A percentile compares a stretch with the other conserved stretches of the same genome.
Evolutionary conservation across 2,113 vertebrate species (phyloP).

Genomic region (Istiophorus platypterus): DNA sequence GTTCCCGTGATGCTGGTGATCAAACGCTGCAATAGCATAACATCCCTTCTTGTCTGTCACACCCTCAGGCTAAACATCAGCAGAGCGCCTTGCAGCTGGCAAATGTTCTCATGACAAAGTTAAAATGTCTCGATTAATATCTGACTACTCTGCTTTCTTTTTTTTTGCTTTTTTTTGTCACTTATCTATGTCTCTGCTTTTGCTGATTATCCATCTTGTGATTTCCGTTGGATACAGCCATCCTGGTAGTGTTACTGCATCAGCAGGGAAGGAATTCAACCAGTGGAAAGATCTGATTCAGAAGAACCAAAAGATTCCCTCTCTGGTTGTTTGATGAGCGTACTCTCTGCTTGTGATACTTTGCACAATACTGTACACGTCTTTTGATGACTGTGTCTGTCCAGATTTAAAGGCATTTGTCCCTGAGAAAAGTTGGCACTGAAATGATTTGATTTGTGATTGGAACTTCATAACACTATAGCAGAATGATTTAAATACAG

Average conservation of each 20-base stretch:
- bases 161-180: constrained; percentile 29
- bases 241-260: constrained; percentile 4
- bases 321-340: constrained; percentile 28
- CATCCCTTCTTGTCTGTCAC: constrained; percentile 76
- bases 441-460: not conserved
- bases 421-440: constrained; percentile 11
- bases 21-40: constrained; percentile 74
- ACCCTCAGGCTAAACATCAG: constrained; percentile 78
- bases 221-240: constrained; percentile 40
- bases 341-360: constrained; percentile 4
- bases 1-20: constrained; percentile 69
- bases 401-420: not conserved
- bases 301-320: constrained; percentile 6
- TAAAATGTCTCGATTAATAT: constrained; percentile 79
- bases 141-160: constrained; percentile 56
- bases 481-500: not conserved
- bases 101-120: constrained; percentile 76
- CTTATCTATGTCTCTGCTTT: constrained; percentile 37
- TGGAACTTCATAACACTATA: not conserved
- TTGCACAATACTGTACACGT: not conserved
- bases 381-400: constrained; percentile 8
- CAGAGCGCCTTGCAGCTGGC: constrained; percentile 61
- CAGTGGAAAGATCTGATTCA: constrained; percentile 21
- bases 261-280: constrained; percentile 21
- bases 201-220: constrained; percentile 53